Evolutionary conservation across 1,140 invertebrate genomes (phyloP).

Genomic region (Dermatophagoides farinae): DNA sequence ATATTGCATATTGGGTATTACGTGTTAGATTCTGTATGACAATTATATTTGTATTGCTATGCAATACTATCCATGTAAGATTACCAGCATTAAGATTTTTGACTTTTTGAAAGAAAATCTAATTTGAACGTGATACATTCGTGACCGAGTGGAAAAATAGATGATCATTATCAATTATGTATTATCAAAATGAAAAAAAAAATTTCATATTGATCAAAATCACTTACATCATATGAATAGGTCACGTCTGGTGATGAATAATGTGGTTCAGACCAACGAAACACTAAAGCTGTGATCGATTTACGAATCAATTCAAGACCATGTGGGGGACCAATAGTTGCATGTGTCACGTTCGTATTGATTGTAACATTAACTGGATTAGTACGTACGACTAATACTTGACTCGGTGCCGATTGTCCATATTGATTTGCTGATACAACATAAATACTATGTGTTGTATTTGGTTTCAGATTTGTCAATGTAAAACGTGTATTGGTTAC

Average conservation of each 20-base stretch:
- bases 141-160: neutral
- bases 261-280: constrained; percentile 56
- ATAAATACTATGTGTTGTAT: constrained; percentile 48
- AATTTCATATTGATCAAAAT: neutral
- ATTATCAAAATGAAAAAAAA: neutral
- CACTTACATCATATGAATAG: constrained; percentile 4
- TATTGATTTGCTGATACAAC: constrained; percentile 47
- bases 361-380: constrained; percentile 7
- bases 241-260: constrained; percentile 7
- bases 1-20: constrained; percentile 21
- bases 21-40: constrained; percentile 16
- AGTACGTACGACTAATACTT: constrained; percentile 48
- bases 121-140: neutral
- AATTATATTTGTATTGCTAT: constrained; percentile 8
- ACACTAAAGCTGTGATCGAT: constrained; percentile 52
- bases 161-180: neutral
- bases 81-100: neutral
- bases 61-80: constrained; percentile 2
- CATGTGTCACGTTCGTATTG: neutral
- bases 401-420: constrained; percentile 52
- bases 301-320: constrained; percentile 45
- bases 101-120: constrained; percentile 8
- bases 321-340: constrained; percentile 50
- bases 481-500: constrained; percentile 39
- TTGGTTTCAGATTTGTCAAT: constrained; percentile 34